Base-by-base conservation (phyloP, 2,888 invertebrate species). In the Noctua fimbriata region DNA sequence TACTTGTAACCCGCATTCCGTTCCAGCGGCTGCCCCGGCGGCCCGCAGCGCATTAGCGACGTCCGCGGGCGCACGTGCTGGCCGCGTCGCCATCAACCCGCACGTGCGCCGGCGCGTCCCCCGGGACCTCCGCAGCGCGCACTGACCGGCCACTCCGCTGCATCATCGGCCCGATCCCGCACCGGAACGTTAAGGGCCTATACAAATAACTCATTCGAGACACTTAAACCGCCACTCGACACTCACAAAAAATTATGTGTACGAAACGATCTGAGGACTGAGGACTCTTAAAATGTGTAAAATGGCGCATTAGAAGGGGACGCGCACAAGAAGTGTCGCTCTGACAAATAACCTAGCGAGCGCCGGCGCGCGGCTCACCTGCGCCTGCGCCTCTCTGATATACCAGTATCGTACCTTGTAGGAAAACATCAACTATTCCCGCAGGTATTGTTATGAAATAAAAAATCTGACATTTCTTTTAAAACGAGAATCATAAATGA, bases 181-280 rank as follows among this genome's bases (percentile, higher is more conserved):
- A 87, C 90, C 92, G 91, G 89, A 87, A 85, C 92, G 92, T 91
- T 89, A 91, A 93, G 91, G 89, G 92, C 95, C 95, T 96, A 93
- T 93, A 93, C 95, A 96, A 96, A 96, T 92, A 96, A 93, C 91
- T 95, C 94, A 93, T 93, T 94, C 90, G 92, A 94, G 93, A 94
- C 95, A 95, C 96, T 96, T 93, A 92, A 94, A 91, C 92, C 93
- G 93, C 94, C 95, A 93, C 93, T 93, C 93, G 89, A 94, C 91
- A 88, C 84, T 84, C 76, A 94, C 94, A 95, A 95, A 95, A 95
- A 96, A 94, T 88, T 52, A 88, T 92, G 90, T 90, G 91, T 90
- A 95, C 95, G 91, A 94, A 93, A 94, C 92, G 93, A 94, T 91
- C 92, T 93, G 92, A 91, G 91, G 85, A 89, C 92, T 93, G 91